Evolutionary conservation across 64 coral and sea anemone genomes (phyloP), one percentile per base, ranked within the genome.

Genomic region (Cladopsammia gracilis): DNA sequence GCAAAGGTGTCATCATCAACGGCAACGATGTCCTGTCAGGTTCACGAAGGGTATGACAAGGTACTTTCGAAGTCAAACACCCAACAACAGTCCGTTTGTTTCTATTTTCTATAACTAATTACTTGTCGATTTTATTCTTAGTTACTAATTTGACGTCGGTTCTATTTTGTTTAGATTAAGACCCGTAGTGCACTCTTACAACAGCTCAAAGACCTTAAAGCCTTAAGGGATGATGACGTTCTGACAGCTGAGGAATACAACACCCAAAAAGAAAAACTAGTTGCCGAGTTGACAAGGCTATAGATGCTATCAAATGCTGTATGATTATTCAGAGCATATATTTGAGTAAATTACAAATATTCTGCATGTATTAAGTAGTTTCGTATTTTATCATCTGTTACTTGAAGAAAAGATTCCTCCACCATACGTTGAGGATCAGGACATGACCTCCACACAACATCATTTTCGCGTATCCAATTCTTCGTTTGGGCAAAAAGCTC

Each of bases 351-450:
- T 85, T 58, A 85, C 71, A 85, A 68, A 24, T 92, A 92, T 13
- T 92, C 90, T 58, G 79, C 48, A 85, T 92, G 79, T 22, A 7
- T 45, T 46, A 83, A 76, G 18, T 92, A 87, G 64, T 78, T 76
- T 87, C 25, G 87, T 18, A 87, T 59, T 78, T 93, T 61, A 53
- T 87, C 56, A 58, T 87, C 60, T 53, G 83, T 54, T 7, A 87
- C 76, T 83, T 93, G 91, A 65, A 94, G 75, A 47, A 94, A 94
- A 44, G 85, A 45, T 47, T 94, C 76, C 24, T 68, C 48, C 53
- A 93, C 85, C 92, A 88, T 94, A 25, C 20, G 11, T 47, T 94
- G 19, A 57, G 86, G 57, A 53, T 72, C 13, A 25, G 16, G 43
- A 61, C 84, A 88, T 16, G 52, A 82, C 22, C 88, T 64, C 83